Evolutionary conservation across 2,113 vertebrate species (phyloP).

Genomic region (Peucedramus taeniatus): DNA sequence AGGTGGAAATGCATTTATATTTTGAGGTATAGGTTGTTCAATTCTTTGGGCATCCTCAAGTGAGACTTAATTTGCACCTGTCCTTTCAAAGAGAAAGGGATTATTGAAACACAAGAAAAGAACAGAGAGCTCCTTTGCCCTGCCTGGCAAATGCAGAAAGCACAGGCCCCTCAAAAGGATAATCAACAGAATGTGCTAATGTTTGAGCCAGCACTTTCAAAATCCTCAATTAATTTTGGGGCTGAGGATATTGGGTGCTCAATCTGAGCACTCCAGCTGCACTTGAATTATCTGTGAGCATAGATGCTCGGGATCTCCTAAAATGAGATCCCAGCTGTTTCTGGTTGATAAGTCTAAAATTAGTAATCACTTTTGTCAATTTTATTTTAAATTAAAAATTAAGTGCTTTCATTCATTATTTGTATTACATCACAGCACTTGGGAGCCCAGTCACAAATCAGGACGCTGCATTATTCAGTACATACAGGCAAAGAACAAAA

Average conservation of each 20-base stretch:
- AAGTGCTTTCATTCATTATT: conserved; percentile 46
- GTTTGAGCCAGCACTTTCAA: conserved; percentile 42
- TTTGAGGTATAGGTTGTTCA: neutral
- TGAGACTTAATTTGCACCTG: neutral
- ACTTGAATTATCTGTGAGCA: conserved; percentile 23
- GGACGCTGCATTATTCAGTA: neutral
- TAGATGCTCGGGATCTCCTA: conserved; percentile 40
- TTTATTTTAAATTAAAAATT: conserved; percentile 58
- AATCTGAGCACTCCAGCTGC: conserved; percentile 40
- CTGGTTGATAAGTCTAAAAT: conserved; percentile 45
- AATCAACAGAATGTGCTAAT: neutral
- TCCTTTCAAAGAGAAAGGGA: neutral
- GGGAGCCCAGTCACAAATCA: neutral
- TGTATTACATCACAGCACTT: conserved; percentile 17
- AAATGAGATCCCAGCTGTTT: conserved; percentile 59
- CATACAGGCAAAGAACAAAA: neutral
- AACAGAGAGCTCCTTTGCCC: neutral
- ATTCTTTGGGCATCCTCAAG: neutral
- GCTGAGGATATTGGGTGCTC: conserved; percentile 33
- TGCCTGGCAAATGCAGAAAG: neutral
- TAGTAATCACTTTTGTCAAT: conserved; percentile 31
- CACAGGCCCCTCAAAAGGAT: neutral
- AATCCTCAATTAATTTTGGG: conserved; percentile 51
- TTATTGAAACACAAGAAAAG: neutral
- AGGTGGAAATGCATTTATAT: neutral